phyloP scores from a whole-genome alignment of 2,113 vertebrate species.

The Psittacula cyanocephala region DNA sequence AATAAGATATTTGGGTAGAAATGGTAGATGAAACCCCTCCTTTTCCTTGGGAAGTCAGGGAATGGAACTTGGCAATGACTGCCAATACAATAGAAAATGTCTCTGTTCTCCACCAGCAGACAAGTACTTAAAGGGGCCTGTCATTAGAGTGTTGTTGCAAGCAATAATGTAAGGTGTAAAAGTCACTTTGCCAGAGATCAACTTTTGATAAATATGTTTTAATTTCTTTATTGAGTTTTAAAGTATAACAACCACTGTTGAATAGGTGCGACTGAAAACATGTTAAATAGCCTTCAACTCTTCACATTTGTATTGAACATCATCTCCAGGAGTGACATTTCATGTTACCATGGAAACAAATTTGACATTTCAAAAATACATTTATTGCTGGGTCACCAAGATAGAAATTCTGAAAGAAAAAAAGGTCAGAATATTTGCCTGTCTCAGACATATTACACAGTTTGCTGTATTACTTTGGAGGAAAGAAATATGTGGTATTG shows the following conservation, averaged over 20 bases:
- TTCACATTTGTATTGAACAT: constrained; percentile 67
- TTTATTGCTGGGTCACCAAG: constrained; percentile 70
- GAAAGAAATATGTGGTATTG: constrained; percentile 7
- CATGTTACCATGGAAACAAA: constrained; percentile 69
- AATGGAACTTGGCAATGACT: neutral
- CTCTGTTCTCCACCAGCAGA: neutral
- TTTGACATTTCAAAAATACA: constrained; percentile 66
- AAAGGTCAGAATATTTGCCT: constrained; percentile 56
- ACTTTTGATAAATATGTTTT: constrained; percentile 59
- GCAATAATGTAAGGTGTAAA: constrained; percentile 14
- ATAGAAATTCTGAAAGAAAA: constrained; percentile 62
- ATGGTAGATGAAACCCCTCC: neutral
- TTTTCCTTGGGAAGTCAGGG: neutral
- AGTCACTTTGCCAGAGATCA: constrained; percentile 42
- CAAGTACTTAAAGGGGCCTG: neutral
- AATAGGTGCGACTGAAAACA: constrained; percentile 56
- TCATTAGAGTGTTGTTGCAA: constrained; percentile 24
- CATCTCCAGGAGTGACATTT: constrained; percentile 62
- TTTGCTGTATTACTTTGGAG: constrained; percentile 26
- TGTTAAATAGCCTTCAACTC: constrained; percentile 66
- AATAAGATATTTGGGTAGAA: neutral
- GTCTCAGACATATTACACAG: neutral
- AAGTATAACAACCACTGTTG: constrained; percentile 31
- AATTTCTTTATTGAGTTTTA: constrained; percentile 57
- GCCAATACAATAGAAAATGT: neutral